Base-by-base conservation (phyloP, 2,113 vertebrate species). In the Platysternon megacephalum region DNA sequence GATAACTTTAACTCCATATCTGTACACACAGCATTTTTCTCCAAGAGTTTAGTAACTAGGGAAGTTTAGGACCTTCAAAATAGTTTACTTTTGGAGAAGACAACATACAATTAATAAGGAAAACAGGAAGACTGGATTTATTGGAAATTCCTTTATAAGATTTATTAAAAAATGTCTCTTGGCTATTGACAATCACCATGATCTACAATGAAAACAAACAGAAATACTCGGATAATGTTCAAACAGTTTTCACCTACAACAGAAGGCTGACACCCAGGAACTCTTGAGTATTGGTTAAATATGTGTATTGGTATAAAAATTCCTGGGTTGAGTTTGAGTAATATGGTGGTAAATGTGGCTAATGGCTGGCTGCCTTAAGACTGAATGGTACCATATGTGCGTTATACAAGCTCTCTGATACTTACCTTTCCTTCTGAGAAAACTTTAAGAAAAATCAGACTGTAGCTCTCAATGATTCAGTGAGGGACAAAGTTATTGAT, bases 131-230 rank as follows among this genome's bases (percentile, higher is more conserved):
- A 83, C 85, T 4, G 28, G 42, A 12, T 92, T 91, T 1, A 46
- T 48, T 90, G 79, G 56, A 94, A 95, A 91, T 2, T 32, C 82
- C 48, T 79, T 28, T 2, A 19, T 78, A 42, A 74, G 85, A 82
- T 97, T 97, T 97, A 97, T 97, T 97, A 4, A 53, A 95, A 95
- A 94, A 65, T 26, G 92, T 55, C 85, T 92, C 93, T 93, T 86
- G 89, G 95, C 89, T 95, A 74, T 49, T 91, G 81, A 92, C 93
- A 95, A 74, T 95, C 85, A 92, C 85, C 74, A 79, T 0, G 1
- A 88, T 48, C 92, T 86, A 92, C 91, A 93, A 3, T 0, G 26
- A 49, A 72, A 95, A 53, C 42, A 78, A 78, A 78, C 74, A 55
- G 65, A 1, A 0, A 7, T 72, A n/a, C 65, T 87, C 28, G 68